Conservation (phyloP, 2,113 vertebrate species). For the Pygoscelis antarcticus region DNA sequence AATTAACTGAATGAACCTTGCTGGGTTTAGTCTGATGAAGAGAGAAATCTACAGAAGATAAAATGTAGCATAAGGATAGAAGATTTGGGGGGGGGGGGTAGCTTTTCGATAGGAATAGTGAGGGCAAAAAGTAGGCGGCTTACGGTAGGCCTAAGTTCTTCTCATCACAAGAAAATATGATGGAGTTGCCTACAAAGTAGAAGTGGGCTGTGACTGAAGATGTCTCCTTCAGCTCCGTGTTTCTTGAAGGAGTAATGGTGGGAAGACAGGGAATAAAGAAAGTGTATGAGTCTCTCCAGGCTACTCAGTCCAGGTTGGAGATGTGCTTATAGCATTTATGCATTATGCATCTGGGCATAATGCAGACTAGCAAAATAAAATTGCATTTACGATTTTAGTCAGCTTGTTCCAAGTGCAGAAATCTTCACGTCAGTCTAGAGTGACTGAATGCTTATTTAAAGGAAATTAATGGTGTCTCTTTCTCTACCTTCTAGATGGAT, state of each 20-base stretch:
- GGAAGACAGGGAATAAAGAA: background rate
- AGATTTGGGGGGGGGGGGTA: background rate
- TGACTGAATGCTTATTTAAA: background rate
- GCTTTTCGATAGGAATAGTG: background rate
- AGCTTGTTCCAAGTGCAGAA: background rate
- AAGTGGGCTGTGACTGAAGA: background rate
- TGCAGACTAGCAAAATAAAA: background rate
- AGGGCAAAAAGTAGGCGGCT: background rate
- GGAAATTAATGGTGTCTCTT: background rate
- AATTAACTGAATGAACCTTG: background rate
- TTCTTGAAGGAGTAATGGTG: background rate
- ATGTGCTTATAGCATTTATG: background rate
- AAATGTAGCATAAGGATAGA: background rate
- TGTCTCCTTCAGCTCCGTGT: background rate
- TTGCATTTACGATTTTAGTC: background rate
- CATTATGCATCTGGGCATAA: background rate
- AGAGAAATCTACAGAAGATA: background rate
- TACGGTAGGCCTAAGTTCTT: background rate
- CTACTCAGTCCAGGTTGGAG: background rate
- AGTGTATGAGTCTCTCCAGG: background rate
- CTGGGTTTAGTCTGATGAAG: background rate
- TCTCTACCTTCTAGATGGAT: constrained; percentile 84
- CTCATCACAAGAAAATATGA: background rate
- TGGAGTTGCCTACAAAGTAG: background rate
- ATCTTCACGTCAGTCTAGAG: background rate